Base-by-base conservation (phyloP, 1,140 invertebrate species). In the Pseudoatta argentina region DNA sequence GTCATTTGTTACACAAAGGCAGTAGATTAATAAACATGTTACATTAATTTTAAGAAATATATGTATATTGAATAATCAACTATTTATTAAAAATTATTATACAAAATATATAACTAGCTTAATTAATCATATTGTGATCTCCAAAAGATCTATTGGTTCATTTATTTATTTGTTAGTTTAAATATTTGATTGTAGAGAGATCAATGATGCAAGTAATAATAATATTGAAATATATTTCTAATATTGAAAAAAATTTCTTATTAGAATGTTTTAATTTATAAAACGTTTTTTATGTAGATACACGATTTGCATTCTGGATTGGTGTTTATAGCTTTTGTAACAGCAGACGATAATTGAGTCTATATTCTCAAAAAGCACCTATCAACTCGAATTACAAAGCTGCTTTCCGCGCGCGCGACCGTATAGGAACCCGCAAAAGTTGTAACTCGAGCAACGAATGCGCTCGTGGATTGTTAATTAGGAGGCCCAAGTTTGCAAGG, bases 401-500 rank as follows among this genome's bases (percentile, higher is more conserved):
- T 51, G 66, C 66, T 85, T 89, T 73, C 59, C 66, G 59, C 39
- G 51, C 24, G 77, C 24, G 73, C 85, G 67, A 39, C 85, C 64
- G 72, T 64, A 66, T 86, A 81, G 57, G 73, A 89, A 61, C 71
- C 85, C 88, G 77, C 88, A 73, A 89, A 89, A 89, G 88, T 79
- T 86, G 88, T 87, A 89, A 89, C 78, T 87, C 86, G 75, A 87
- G 75, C 71, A 90, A 87, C 89, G 73, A 85, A 87, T 89, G 75
- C 86, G 85, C 89, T 73, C 61, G 86, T 66, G 87, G 77, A 88
- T 90, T 86, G 89, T 90, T 90, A 90, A 90, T 90, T 90, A 90
- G 88, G 88, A 90, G 27, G 44, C 88, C 79, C 82, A 82, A 88
- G 90, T 76, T 91, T 91, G 81, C 87, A 44, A 87, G 87, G 89